Percentiles rank a stretch among this genome's conserved stretches.
Evolutionary conservation across 2,113 vertebrate genomes (phyloP).

Genomic region (Ptyas mucosa): DNA sequence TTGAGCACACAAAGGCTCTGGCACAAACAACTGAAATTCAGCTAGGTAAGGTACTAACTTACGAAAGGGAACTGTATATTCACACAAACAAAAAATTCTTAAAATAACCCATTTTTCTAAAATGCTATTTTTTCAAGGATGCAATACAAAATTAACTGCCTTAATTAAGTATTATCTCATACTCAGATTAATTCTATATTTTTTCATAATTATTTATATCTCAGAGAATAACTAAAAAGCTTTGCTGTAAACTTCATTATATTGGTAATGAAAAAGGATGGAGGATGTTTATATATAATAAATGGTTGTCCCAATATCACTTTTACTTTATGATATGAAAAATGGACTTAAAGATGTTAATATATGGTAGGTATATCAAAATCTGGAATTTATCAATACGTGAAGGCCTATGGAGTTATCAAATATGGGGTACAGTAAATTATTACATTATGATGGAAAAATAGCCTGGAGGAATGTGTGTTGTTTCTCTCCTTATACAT

Average conservation of each 20-base stretch:
- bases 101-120: not conserved
- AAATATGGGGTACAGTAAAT: not conserved
- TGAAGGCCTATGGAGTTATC: not conserved
- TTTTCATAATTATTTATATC: not conserved
- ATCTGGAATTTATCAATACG: not conserved
- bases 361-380: not conserved
- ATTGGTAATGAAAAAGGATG: not conserved
- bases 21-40: not conserved
- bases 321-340: not conserved
- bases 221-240: not conserved
- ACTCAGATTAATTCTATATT: not conserved
- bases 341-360: not conserved
- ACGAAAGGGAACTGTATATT: not conserved
- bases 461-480: not conserved
- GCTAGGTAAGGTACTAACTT: not conserved
- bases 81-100: not conserved
- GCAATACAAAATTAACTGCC: not conserved
- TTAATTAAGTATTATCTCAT: not conserved
- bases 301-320: not conserved
- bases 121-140: not conserved
- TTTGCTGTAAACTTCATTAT: not conserved
- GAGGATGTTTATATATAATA: not conserved
- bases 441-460: not conserved
- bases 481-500: not conserved
- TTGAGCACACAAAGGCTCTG: not conserved